Conservation (phyloP, 2,113 vertebrate species). For the Hassar affinis region DNA sequence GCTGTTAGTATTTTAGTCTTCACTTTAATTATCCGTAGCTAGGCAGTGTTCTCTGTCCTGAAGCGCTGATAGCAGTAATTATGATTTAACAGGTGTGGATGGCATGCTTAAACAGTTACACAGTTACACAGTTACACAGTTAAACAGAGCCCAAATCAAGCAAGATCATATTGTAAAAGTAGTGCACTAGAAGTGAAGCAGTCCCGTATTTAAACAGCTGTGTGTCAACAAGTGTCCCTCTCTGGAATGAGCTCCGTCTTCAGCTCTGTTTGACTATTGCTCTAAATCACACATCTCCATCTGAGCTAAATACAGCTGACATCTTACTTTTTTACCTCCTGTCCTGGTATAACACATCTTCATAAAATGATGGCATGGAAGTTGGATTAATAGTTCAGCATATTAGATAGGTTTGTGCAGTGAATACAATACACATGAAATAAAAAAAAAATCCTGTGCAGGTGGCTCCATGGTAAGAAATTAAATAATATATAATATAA, state of each 20-base stretch:
- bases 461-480: neutral
- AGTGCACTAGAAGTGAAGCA: conserved; percentile 23
- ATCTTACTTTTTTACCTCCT: neutral
- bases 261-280: conserved; percentile 45
- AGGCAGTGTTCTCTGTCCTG: neutral
- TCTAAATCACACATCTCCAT: conserved; percentile 35
- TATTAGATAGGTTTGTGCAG: neutral
- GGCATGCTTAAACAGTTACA: conserved; percentile 20
- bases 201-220: conserved; percentile 65
- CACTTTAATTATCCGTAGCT: neutral
- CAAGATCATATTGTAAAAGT: neutral
- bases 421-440: neutral
- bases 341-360: conserved; percentile 17
- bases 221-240: conserved; percentile 50
- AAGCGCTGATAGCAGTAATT: conserved; percentile 6
- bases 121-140: neutral
- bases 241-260: conserved; percentile 41
- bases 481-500: neutral
- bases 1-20: neutral
- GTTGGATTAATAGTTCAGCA: neutral
- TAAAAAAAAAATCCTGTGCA: neutral
- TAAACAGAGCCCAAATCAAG: conserved; percentile 23
- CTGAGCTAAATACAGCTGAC: conserved; percentile 17
- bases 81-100: conserved; percentile 28
- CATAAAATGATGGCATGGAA: neutral